These are phyloP conservation scores for Latrodectus hesperus DNA, from an alignment of 2,888 invertebrate genomes.

Conservation along the genomic window DNA sequence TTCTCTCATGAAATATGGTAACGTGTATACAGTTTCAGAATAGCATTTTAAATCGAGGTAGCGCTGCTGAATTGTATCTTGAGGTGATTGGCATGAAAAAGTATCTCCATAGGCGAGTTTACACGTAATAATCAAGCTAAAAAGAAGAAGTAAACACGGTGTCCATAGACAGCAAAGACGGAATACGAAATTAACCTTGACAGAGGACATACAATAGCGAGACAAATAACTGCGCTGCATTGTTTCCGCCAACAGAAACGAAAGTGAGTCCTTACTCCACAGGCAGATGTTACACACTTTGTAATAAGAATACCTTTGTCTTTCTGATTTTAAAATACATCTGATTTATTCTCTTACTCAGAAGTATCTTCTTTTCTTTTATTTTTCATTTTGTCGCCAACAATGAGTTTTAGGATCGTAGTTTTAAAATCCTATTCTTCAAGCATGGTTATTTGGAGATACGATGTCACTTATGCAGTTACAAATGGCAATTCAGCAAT, in stretches of 20 bases:
- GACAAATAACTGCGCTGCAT: constrained; percentile 10
- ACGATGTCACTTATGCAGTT: too few relatives aligned
- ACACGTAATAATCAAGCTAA: constrained; percentile 39
- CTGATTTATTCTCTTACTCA: neutral
- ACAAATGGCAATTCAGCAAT: too few relatives aligned
- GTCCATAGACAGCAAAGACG: constrained; percentile 33
- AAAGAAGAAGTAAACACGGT: constrained; percentile 3
- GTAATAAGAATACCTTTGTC: neutral
- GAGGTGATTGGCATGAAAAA: constrained; percentile 20
- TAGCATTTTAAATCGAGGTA: constrained; percentile 46
- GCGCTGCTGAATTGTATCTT: neutral
- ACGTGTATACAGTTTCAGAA: neutral
- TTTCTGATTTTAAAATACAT: neutral
- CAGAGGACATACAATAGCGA: constrained; percentile 10
- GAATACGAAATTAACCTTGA: constrained; percentile 44
- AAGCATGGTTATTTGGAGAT: too few relatives aligned
- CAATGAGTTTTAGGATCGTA: neutral
- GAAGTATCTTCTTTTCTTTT: neutral
- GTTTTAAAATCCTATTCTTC: neutral
- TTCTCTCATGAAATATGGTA: neutral
- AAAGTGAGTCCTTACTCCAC: neutral
- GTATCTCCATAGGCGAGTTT: constrained; percentile 34
- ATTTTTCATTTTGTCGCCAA: neutral
- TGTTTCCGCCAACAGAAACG: neutral
- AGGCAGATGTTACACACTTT: neutral